Base-by-base conservation (phyloP, 2,797 vertebrate species). In the Bovichtus diacanthus region DNA sequence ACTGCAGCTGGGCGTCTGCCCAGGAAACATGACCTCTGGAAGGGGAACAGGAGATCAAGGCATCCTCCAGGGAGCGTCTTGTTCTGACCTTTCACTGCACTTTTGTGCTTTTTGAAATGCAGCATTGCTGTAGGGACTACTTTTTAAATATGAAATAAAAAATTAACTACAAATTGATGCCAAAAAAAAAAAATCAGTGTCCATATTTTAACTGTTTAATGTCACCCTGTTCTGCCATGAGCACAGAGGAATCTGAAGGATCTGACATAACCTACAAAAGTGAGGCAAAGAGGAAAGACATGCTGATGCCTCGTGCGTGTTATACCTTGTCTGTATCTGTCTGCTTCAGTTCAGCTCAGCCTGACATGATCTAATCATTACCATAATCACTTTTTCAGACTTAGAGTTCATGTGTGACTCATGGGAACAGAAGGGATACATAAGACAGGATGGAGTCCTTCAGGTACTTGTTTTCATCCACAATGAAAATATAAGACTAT, bases 21-120 rank as follows among this genome's bases (percentile, higher is more conserved):
- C 88, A 88, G 64, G 84, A 86, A 88, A 83, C 80, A 66, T 76
- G 59, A 87, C 85, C 86, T 89, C 83, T 86, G 59, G 12, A 73
- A 67, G 46, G 50, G 21, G 56, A 72, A 73, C 44, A 18, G 11
- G 58, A 82, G 67, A 79, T 71, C 56, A 80, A 74, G 55, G 61
- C 12, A 70, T 74, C 70, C 43, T 75, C 50, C 36, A 34, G 60
- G 36, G 46, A 67, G 21, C 21, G 58, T 54, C 58, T 44, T 25
- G 19, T 56, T 76, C 34, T 36, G 19, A 21, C 43, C 51, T 43
- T 62, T 74, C 43, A 66, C 11, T 43, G 29, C 61, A 47, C 6
- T 3, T 65, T 18, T 73, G 49, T 75, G 23, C 39, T 69, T 47
- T n/a, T 29, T 56, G n/a, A 23, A 41, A 38, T 18, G 2, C 19